Conservation (phyloP, 2,113 vertebrate species). For the Recurvirostra avosetta region DNA sequence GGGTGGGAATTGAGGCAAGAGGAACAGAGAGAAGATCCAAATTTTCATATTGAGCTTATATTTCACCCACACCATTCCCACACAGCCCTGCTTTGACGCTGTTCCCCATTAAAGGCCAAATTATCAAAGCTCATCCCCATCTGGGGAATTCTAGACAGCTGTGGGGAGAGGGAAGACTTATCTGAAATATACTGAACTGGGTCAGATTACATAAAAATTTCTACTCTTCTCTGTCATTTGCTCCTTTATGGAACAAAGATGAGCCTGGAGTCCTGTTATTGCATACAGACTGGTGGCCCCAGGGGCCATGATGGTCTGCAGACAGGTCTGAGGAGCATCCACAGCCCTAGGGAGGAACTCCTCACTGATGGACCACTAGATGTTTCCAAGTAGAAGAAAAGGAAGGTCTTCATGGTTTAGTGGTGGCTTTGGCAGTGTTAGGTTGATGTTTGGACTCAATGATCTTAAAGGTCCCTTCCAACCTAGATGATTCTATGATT, state of each 20-base stretch:
- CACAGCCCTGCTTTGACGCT: background rate
- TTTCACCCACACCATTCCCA: background rate
- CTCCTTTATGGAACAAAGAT: background rate
- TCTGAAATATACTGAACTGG: background rate
- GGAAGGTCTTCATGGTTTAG: background rate
- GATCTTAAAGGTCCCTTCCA: too few species aligned
- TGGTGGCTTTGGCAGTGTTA: too few species aligned
- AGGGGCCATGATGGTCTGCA: background rate
- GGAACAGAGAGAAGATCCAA: background rate
- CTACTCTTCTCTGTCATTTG: background rate
- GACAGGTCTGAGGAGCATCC: background rate
- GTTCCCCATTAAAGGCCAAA: background rate
- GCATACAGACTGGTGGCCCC: fast-evolving
- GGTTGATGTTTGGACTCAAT: too few species aligned
- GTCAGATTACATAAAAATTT: background rate
- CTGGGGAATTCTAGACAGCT: background rate
- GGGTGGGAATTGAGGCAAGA: background rate
- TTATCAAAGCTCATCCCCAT: background rate
- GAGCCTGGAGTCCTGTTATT: background rate
- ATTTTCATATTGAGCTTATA: background rate
- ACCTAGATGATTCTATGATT: too few species aligned
- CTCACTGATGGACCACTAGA: background rate
- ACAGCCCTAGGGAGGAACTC: background rate
- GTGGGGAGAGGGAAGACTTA: background rate
- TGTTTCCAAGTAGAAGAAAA: background rate